Evolutionary conservation across 2,113 vertebrate genomes (phyloP), one percentile per base, ranked within the genome.

Genomic region (Chaetorhynchus papuensis): DNA sequence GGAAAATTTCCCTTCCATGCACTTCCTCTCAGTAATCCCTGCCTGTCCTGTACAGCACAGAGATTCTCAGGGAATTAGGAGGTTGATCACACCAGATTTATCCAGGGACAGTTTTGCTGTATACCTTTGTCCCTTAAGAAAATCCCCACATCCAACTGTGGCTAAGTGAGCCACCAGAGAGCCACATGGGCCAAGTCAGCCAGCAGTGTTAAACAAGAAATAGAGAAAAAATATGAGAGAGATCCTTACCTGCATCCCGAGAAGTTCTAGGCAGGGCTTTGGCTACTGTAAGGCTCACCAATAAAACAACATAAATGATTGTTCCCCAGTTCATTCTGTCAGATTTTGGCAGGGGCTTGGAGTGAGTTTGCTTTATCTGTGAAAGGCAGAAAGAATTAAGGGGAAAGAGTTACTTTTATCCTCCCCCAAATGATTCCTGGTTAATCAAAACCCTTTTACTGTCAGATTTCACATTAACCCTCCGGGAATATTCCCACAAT

Each of bases 261-360:
- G 87, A 97, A 77, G 69, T 96, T 77, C 81, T 94, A 42, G 92
- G 95, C 83, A 97, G 54, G 76, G 87, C 92, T 61, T 85, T 87
- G 68, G 52, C 89, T 52, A 61, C 82, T 49, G 77, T 15, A 7
- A 92, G 84, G 77, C 61, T 96, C 76, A 93, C 68, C 79, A 94
- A 42, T 41, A 89, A 24, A 69, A 96, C 26, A 28, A 92, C 52
- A 53, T 9, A 69, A 53, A 86, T 56, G 3, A 19, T 2, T 52
- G 61, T 57, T 72, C 59, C 44, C 76, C 69, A 60, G 10, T 74
- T 92, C 96, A 97, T 97, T 15, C 37, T 94, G 92, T 41, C 71
- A 23, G 87, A 10, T 75, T 71, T 41, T 20, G 71, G 57, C 71
- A 59, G 56, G 56, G 80, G 21, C 28, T n/a, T 20, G 52, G 33